Percentiles rank a stretch among this genome's conserved stretches.
phyloP scores from a whole-genome alignment of 1,140 invertebrate species.

The Drosophila prosaltans region DNA sequence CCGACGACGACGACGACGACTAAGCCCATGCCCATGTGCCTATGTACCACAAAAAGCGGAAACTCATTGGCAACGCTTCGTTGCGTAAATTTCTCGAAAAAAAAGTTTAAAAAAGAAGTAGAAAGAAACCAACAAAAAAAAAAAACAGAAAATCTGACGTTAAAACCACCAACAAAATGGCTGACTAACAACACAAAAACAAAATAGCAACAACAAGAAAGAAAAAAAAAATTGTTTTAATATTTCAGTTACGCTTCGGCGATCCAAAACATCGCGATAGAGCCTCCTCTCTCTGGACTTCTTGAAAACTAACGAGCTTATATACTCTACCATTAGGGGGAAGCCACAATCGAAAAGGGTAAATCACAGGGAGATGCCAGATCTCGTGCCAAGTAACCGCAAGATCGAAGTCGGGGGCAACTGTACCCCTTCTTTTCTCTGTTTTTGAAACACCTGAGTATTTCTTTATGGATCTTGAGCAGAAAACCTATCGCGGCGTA shows the following conservation, averaged over 20 bases:
- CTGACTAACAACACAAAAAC: conserved; percentile 54
- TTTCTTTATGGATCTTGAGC: conserved; percentile 81
- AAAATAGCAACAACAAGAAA: conserved; percentile 39
- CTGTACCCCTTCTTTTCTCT: conserved; percentile 29
- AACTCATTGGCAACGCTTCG: conserved; percentile 82
- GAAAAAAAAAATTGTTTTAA: conserved; percentile 67
- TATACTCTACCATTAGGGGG: conserved; percentile 32
- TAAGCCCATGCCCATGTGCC: conserved; percentile 65
- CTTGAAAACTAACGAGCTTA: conserved; percentile 53
- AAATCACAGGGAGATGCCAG: conserved; percentile 64
- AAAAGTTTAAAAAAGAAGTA: conserved; percentile 35
- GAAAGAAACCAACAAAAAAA: conserved; percentile 39
- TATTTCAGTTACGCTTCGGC: conserved; percentile 82
- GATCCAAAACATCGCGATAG: conserved; percentile 78
- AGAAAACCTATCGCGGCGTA: conserved; percentile 80
- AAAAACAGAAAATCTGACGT: conserved; percentile 66
- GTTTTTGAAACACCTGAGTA: conserved; percentile 69
- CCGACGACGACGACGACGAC: conserved; percentile 37
- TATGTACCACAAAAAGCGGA: conserved; percentile 74
- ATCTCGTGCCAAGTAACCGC: conserved; percentile 76
- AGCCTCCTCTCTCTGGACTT: conserved; percentile 60
- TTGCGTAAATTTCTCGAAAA: conserved; percentile 74
- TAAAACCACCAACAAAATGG: conserved; percentile 74
- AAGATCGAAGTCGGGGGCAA: conserved; percentile 38
- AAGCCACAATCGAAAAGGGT: conserved; percentile 59